phyloP scores from a whole-genome alignment of 2,888 invertebrate genomes.

The Andrena dorsata region DNA sequence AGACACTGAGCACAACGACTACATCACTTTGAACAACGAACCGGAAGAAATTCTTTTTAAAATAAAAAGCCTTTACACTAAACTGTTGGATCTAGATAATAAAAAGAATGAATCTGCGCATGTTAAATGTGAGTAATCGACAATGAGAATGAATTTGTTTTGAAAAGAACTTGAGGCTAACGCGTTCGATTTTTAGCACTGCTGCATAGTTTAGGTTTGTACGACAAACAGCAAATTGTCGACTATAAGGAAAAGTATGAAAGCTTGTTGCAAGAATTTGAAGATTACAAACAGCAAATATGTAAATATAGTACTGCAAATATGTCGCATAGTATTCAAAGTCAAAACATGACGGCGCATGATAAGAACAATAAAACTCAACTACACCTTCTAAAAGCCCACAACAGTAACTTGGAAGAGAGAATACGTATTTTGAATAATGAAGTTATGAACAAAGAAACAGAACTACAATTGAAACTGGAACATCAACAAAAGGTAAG shows the following conservation, averaged over 20 bases:
- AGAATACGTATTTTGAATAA: conserved; percentile 88
- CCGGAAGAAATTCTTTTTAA: conserved; percentile 83
- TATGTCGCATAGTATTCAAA: conserved; percentile 57
- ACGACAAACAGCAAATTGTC: conserved; percentile 75
- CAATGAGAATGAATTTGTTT: conserved; percentile 6
- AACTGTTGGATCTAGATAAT: conserved; percentile 84
- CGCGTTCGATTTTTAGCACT: conserved; percentile 78
- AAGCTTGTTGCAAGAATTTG: conserved; percentile 88
- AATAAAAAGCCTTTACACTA: conserved; percentile 85
- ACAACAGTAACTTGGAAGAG: conserved; percentile 89
- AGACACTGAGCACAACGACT: conserved; percentile 73
- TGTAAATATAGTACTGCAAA: conserved; percentile 56
- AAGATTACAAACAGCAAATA: conserved; percentile 87
- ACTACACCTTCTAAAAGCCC: conserved; percentile 86
- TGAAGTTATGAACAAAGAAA: conserved; percentile 88
- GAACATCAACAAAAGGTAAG: conserved; percentile 87
- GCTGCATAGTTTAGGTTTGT: conserved; percentile 82
- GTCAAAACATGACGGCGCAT: conserved; percentile 53
- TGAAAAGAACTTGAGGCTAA: not conserved
- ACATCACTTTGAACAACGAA: conserved; percentile 68
- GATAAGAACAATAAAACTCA: conserved; percentile 78
- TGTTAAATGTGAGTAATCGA: conserved; percentile 83
- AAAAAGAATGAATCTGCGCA: conserved; percentile 81
- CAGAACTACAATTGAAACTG: conserved; percentile 87
- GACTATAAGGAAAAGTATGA: conserved; percentile 89